These are phyloP conservation scores for Drosophila neocordata DNA, from an alignment of 1,140 invertebrate genomes.

Conservation along the genomic window DNA sequence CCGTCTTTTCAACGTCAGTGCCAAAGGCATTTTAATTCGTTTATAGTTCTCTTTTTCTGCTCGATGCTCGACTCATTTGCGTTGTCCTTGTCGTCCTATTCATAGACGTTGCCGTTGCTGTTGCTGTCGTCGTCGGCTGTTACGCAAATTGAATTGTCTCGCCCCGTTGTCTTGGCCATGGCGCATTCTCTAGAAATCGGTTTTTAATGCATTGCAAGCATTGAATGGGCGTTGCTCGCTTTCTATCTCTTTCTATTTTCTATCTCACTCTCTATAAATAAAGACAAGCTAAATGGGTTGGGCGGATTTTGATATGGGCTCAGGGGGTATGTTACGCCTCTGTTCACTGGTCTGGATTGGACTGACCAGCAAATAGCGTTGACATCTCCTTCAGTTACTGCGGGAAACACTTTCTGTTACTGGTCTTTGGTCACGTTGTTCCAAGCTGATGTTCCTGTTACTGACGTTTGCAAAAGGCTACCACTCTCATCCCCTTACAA, in stretches of 20 bases:
- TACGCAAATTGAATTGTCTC: slow-evolving; percentile 73
- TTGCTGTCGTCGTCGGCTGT: slow-evolving; percentile 29
- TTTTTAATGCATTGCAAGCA: slow-evolving; percentile 47
- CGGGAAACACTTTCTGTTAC: no score
- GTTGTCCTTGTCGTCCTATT: slow-evolving; percentile 39
- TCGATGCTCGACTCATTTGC: slow-evolving; percentile 49
- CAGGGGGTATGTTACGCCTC: background rate
- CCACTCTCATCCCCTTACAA: background rate
- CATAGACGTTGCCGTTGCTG: slow-evolving; percentile 5
- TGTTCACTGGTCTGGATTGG: background rate
- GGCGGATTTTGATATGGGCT: background rate
- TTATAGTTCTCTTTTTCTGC: slow-evolving; percentile 40
- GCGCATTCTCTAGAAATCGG: slow-evolving; percentile 58
- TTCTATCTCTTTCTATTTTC: background rate
- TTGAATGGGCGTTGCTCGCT: slow-evolving; percentile 1
- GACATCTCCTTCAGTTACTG: slow-evolving; percentile 6
- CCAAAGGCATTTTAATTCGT: slow-evolving; percentile 74
- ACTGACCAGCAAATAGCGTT: slow-evolving; percentile 17
- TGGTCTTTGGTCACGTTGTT: slow-evolving; percentile 12
- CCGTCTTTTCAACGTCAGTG: slow-evolving; percentile 48
- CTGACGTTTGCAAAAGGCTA: slow-evolving; percentile 18
- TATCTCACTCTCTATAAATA: slow-evolving; percentile 15
- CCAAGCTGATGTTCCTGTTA: slow-evolving; percentile 1
- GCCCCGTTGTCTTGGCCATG: slow-evolving; percentile 37
- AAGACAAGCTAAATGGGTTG: slow-evolving; percentile 5